Conservation (phyloP, 1,140 invertebrate species). For the Bombus vancouverensis region DNA sequence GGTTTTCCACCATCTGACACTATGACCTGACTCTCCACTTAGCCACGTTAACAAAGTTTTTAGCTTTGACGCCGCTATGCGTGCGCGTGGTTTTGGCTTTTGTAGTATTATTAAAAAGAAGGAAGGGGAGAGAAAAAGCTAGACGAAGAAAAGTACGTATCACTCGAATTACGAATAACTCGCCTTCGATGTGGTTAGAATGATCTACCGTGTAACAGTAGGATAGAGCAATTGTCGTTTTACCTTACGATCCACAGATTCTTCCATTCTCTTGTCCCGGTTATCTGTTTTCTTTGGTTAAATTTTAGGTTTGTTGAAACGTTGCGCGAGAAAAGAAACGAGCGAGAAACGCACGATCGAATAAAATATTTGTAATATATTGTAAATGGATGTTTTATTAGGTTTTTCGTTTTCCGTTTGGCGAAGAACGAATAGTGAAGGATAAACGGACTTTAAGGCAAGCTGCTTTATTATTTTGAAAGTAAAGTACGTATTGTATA, state of each 20-base stretch:
- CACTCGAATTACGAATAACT: slow-evolving; percentile 1
- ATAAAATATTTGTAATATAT: not conserved
- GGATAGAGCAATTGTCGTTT: not conserved
- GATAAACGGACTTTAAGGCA: too few relatives aligned
- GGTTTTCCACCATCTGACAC: slow-evolving; percentile 19
- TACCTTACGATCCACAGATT: not conserved
- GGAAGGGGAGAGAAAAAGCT: not conserved
- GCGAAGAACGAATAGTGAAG: too few relatives aligned
- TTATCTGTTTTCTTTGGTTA: too few relatives aligned
- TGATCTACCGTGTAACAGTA: too few relatives aligned
- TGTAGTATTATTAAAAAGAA: slow-evolving; percentile 16
- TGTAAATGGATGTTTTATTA: not conserved
- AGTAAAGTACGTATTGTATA: too few relatives aligned
- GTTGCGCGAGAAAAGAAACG: too few relatives aligned
- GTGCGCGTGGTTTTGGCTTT: not conserved
- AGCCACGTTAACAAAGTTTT: slow-evolving; percentile 34
- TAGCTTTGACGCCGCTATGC: slow-evolving; percentile 17
- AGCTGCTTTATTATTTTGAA: too few relatives aligned
- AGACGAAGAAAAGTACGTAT: not conserved
- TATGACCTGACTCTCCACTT: not conserved
- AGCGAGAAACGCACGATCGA: not conserved
- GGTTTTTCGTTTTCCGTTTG: not conserved
- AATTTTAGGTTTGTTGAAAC: too few relatives aligned
- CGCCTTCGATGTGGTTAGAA: not conserved
- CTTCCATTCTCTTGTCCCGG: too few relatives aligned